Conservation (phyloP, 2,797 vertebrate species). For the Tachyglossus aculeatus region DNA sequence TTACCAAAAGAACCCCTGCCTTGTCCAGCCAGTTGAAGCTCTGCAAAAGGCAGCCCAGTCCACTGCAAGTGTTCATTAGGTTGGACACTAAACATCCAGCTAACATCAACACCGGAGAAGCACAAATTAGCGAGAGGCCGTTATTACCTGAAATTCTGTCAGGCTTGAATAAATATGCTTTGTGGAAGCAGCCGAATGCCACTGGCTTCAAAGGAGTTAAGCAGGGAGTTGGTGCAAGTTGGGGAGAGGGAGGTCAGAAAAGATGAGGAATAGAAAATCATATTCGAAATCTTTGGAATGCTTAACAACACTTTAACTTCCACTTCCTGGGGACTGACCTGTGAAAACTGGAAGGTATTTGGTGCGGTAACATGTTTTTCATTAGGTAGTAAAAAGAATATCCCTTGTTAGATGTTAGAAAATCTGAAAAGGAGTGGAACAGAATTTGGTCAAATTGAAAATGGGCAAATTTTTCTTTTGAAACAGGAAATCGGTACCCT, state of each 20-base stretch:
- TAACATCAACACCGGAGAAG: neutral
- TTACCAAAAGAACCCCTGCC: neutral
- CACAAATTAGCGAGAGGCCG: neutral
- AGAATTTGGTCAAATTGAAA: no score
- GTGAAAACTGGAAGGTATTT: neutral
- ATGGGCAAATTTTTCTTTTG: no score
- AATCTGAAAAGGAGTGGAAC: no score
- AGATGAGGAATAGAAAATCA: neutral
- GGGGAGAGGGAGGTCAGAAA: neutral
- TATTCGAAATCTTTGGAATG: neutral
- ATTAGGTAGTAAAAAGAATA: no score
- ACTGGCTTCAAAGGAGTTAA: neutral
- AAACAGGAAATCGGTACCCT: no score
- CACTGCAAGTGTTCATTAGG: neutral
- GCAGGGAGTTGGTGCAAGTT: neutral
- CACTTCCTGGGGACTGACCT: neutral
- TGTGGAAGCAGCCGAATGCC: neutral
- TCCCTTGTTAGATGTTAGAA: no score
- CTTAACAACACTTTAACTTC: slow-evolving; percentile 8
- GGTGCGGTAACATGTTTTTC: no score
- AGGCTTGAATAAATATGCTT: neutral
- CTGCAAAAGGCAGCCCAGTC: neutral
- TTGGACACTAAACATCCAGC: no score
- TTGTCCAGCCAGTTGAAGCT: neutral
- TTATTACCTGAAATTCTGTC: neutral